phyloP scores from a whole-genome alignment of 2,888 invertebrate genomes.

The Pharmacophagus antenor region DNA sequence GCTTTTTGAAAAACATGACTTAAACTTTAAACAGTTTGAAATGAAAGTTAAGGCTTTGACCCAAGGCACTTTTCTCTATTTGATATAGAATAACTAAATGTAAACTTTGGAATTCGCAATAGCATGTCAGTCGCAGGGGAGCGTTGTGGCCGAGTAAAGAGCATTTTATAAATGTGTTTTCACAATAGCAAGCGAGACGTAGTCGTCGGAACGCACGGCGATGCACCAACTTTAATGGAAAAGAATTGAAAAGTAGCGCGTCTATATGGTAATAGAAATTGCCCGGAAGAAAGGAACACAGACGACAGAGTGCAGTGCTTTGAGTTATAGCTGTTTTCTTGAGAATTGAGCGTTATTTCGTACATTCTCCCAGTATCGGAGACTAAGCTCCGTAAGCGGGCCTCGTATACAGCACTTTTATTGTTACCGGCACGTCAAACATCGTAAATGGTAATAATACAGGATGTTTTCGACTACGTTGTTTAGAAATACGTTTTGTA shows the following conservation, averaged over 20 bases:
- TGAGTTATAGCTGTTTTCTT: conserved; percentile 78
- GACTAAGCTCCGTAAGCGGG: conserved; percentile 41
- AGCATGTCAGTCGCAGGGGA: conserved; percentile 72
- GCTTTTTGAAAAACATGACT: neutral
- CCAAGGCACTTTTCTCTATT: conserved; percentile 55
- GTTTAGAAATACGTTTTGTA: conserved; percentile 13
- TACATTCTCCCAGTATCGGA: conserved; percentile 59
- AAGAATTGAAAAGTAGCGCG: conserved; percentile 81
- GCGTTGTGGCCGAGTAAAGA: conserved; percentile 69
- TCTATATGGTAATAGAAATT: conserved; percentile 82
- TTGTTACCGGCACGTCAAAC: conserved; percentile 59
- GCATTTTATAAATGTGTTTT: conserved; percentile 79
- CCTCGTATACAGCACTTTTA: conserved; percentile 48
- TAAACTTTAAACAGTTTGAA: conserved; percentile 8
- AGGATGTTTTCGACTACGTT: conserved; percentile 39
- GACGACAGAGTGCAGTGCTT: conserved; percentile 74
- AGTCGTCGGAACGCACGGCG: conserved; percentile 68
- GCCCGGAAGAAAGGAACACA: conserved; percentile 79
- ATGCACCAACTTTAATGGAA: conserved; percentile 80
- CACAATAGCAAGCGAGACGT: conserved; percentile 64
- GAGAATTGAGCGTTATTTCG: conserved; percentile 77
- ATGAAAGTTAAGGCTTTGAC: conserved; percentile 49
- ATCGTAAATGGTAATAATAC: conserved; percentile 61
- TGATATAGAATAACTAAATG: conserved; percentile 44
- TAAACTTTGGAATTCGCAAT: conserved; percentile 73